phyloP scores from a whole-genome alignment of 1,140 invertebrate species.

The Drosophila pallidifrons region DNA sequence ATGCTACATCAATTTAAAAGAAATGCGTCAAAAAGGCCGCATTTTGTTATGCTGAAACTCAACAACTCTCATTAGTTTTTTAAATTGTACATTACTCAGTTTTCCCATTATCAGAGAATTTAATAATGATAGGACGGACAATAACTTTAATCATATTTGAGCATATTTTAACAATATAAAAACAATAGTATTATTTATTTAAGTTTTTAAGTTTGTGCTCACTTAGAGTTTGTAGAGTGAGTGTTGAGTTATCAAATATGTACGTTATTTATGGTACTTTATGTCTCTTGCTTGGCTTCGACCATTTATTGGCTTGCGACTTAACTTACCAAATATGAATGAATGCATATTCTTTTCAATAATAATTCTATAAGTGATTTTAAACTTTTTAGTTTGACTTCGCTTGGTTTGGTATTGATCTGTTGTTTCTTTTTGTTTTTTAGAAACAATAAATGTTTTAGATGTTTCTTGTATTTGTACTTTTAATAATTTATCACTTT shows the following conservation, averaged over 20 bases:
- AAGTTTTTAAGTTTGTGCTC: background rate
- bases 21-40: constrained; percentile 61
- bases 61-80: constrained; percentile 28
- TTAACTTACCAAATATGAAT: constrained; percentile 76
- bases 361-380: constrained; percentile 37
- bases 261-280: constrained; percentile 16
- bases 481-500: constrained; percentile 33
- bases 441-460: constrained; percentile 28
- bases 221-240: constrained; percentile 15
- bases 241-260: constrained; percentile 42
- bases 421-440: constrained; percentile 6
- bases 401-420: background rate
- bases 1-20: constrained; percentile 67
- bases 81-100: background rate
- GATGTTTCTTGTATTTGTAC: constrained; percentile 45
- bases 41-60: constrained; percentile 54
- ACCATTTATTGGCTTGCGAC: constrained; percentile 28
- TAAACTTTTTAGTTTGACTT: constrained; percentile 14
- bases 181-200: background rate
- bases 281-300: constrained; percentile 24
- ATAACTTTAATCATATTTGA: background rate
- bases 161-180: background rate
- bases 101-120: background rate
- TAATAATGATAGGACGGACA: background rate
- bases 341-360: constrained; percentile 31